Percentiles rank a stretch among this genome's conserved stretches.
These are phyloP conservation scores for Dolichoris vasculosae DNA, from an alignment of 1,140 invertebrate species.

Conservation along the genomic window DNA sequence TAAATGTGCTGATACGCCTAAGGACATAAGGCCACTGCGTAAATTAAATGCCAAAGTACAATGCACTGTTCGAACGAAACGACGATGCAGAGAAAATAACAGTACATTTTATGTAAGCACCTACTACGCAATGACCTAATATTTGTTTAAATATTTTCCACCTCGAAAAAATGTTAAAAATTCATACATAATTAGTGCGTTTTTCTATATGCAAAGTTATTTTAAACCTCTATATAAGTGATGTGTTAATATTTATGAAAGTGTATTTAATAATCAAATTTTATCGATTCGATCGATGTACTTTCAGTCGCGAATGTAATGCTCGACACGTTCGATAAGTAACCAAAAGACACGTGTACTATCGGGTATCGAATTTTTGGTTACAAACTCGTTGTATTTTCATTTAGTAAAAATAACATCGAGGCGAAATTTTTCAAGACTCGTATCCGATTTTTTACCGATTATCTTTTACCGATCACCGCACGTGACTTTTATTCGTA, in stretches of 20 bases:
- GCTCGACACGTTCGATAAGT: background rate
- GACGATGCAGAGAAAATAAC: background rate
- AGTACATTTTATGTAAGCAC: background rate
- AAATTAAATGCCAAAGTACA: background rate
- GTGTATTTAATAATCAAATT: background rate
- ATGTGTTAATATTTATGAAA: background rate
- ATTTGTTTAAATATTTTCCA: conserved; percentile 6
- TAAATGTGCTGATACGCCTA: conserved; percentile 22
- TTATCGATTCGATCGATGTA: background rate
- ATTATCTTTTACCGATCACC: background rate
- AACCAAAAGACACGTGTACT: background rate
- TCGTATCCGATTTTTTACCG: background rate
- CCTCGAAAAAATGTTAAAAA: background rate
- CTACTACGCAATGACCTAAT: conserved; percentile 17
- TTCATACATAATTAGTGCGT: conserved; percentile 28
- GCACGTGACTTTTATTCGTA: background rate
- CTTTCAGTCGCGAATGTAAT: background rate
- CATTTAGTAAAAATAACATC: background rate
- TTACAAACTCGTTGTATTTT: background rate
- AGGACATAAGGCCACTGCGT: conserved; percentile 42
- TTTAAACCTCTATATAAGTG: conserved; percentile 17
- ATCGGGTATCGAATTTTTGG: background rate
- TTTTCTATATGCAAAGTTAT: background rate
- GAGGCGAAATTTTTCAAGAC: background rate
- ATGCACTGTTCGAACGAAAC: background rate